These are phyloP conservation scores for Hymenochirus boettgeri DNA, from an alignment of 2,113 vertebrate species.

Conservation along the genomic window DNA sequence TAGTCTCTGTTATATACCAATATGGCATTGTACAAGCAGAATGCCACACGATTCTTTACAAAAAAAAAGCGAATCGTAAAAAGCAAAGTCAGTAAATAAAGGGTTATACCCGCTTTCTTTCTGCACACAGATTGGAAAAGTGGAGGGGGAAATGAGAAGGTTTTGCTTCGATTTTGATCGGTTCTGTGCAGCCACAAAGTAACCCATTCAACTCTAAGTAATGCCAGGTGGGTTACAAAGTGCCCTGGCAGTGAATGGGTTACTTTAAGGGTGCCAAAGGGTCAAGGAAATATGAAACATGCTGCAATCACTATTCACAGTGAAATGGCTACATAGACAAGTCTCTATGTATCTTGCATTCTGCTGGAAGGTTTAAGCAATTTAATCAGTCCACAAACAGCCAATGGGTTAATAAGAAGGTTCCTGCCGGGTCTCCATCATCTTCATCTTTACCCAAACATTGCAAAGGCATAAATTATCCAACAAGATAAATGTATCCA, in stretches of 20 bases:
- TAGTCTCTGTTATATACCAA: constrained; percentile 80
- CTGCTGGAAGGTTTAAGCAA: constrained; percentile 52
- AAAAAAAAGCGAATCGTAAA: constrained; percentile 76
- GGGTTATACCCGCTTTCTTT: constrained; percentile 69
- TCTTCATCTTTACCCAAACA: background rate
- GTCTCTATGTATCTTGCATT: constrained; percentile 73
- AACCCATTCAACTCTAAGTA: constrained; percentile 59
- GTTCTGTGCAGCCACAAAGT: constrained; percentile 66
- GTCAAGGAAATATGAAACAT: constrained; percentile 37
- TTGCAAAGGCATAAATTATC: too few relatives aligned
- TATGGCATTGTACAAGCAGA: constrained; percentile 76
- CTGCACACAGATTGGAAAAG: constrained; percentile 72
- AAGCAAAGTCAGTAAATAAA: constrained; percentile 71
- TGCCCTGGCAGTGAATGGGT: constrained; percentile 42
- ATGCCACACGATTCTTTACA: constrained; percentile 75
- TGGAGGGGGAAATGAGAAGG: constrained; percentile 46
- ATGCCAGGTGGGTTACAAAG: background rate
- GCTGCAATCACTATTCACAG: constrained; percentile 77
- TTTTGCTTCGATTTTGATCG: constrained; percentile 59
- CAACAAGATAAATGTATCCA: too few relatives aligned
- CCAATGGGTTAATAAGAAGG: too few relatives aligned
- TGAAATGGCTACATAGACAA: constrained; percentile 76
- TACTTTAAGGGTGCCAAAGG: constrained; percentile 39
- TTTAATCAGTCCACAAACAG: constrained; percentile 63
- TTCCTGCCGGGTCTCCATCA: too few relatives aligned